A percentile compares a stretch with the other conserved stretches of the same genome.
These are phyloP conservation scores for Gobionotothen gibberifrons DNA, from an alignment of 2,797 vertebrate genomes.

Conservation along the genomic window DNA sequence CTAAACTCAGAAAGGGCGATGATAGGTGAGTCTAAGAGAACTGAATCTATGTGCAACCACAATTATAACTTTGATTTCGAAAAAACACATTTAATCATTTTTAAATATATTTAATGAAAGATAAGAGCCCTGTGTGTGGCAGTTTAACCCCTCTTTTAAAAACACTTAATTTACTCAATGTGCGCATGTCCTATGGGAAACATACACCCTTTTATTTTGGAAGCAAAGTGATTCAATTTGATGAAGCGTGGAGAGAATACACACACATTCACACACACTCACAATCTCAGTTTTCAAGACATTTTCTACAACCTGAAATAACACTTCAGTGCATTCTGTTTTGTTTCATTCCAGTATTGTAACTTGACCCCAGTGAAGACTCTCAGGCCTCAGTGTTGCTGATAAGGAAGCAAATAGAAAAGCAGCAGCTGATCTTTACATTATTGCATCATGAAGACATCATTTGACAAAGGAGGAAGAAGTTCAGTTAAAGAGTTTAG, in stretches of 20 bases:
- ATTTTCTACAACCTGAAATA: background rate
- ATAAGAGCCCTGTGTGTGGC: constrained; percentile 12
- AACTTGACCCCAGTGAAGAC: constrained; percentile 4
- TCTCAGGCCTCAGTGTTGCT: constrained; percentile 29
- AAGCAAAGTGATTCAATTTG: constrained; percentile 16
- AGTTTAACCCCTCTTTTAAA: constrained; percentile 32
- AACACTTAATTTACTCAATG: background rate
- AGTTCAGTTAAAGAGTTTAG: constrained; percentile 11
- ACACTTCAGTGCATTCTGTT: constrained; percentile 18
- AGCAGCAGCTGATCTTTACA: constrained; percentile 90
- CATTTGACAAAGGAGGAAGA: constrained; percentile 60
- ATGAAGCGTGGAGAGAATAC: constrained; percentile 1
- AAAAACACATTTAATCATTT: background rate
- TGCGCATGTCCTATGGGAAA: constrained; percentile 2
- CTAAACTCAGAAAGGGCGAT: background rate
- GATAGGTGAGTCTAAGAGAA: background rate
- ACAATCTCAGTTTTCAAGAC: constrained; percentile 31
- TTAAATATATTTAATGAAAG: background rate
- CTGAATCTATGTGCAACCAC: background rate
- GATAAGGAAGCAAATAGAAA: constrained; percentile 75
- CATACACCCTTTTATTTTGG: constrained; percentile 41
- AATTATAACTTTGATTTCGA: background rate
- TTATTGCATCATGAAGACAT: constrained; percentile 94
- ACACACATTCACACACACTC: background rate
- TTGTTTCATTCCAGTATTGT: constrained; percentile 22